These are phyloP conservation scores for Hyles lineata DNA, from an alignment of 2,888 invertebrate genomes.

Conservation along the genomic window DNA sequence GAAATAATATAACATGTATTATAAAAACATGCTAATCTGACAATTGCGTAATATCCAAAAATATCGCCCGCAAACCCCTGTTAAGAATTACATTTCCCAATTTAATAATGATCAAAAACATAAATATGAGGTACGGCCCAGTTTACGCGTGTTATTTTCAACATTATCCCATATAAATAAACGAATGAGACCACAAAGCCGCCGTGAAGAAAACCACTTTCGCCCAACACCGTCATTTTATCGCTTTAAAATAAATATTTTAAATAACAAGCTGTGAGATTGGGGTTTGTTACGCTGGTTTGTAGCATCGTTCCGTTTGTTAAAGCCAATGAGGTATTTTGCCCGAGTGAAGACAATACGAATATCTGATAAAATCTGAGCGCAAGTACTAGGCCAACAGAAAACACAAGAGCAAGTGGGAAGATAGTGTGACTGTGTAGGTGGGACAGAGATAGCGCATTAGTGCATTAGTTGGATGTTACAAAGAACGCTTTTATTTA, in stretches of 20 bases:
- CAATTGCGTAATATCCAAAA: not conserved
- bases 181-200: slow-evolving; percentile 46
- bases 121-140: not conserved
- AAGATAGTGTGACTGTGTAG: too few species aligned
- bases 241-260: slow-evolving; percentile 61
- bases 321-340: too few species aligned
- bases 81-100: not conserved
- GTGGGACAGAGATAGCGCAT: too few species aligned
- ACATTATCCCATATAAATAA: slow-evolving; percentile 43
- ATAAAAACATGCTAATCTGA: too few species aligned
- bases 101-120: slow-evolving; percentile 8
- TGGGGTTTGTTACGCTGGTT: slow-evolving; percentile 46
- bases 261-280: slow-evolving; percentile 58
- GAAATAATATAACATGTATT: too few species aligned
- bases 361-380: too few species aligned
- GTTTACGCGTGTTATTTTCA: not conserved
- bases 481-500: too few species aligned
- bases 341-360: too few species aligned
- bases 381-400: too few species aligned
- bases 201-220: slow-evolving; percentile 45
- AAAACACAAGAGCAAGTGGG: too few species aligned
- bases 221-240: slow-evolving; percentile 43
- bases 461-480: too few species aligned
- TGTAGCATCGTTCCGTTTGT: slow-evolving; percentile 48
- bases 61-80: not conserved